Evolutionary conservation across 2,888 invertebrate species (phyloP), one percentile per base, ranked within the genome.

Genomic region (Eupithecia insigniata): DNA sequence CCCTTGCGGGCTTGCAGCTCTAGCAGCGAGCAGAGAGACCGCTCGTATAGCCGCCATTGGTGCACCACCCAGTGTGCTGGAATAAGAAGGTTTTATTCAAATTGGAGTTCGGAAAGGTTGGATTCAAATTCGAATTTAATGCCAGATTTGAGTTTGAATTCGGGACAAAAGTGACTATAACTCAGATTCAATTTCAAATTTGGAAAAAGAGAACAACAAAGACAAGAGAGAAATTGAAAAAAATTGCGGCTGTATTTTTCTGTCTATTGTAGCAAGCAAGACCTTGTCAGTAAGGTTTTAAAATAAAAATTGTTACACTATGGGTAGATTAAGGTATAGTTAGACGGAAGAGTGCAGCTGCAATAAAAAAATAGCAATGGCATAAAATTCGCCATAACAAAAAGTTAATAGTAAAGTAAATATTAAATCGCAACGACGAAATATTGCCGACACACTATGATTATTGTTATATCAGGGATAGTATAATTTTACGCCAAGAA

Each of bases 1-100:
- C 90, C 88, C 84, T 92, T 92, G 73, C 90, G 85, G 76, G 92
- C 92, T 74, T 92, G 91, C 79, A 90, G 86, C 87, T 92, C 92
- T 79, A 93, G 88, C 76, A 92, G 86, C 71, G 92, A 92, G 82
- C 88, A 92, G 74, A 93, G 87, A 73, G 93, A 92, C 79, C 90
- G 90, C 89, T 93, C 91, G 90, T 93, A 93, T 80, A 91, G 72
- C 84, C 92, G 90, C 92, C 92, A 93, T 80, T 93, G 93, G 81
- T 91, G 90, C 62, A 92, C 88, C 89, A 92, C 90, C 91, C 91
- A 92, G 80, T 89, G 87, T 72, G 92, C 93, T 93, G 91, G 2
- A 83, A 68, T 55, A 5, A 14, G 2, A 26, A 55, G 55, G 26
- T 55, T 55, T 55, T 55, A 55, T 55, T 55, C 55, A 26, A 55